Evolutionary conservation across 2,888 invertebrate species (phyloP).

Genomic region (Sipunculus nudus): DNA sequence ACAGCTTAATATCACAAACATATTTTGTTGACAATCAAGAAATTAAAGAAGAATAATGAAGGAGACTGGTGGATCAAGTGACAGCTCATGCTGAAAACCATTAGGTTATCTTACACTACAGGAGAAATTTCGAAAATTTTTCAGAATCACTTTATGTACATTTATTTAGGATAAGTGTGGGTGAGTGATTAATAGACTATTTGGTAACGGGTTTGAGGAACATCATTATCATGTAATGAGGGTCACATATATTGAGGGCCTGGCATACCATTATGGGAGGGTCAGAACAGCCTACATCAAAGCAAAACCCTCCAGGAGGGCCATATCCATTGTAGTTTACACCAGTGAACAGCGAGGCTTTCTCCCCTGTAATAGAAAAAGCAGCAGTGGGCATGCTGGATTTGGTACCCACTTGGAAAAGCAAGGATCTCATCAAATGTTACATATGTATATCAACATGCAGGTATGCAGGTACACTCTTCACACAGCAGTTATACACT

Average conservation of each 20-base stretch:
- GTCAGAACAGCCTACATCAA: slow-evolving; percentile 81
- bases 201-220: no score
- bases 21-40: no score
- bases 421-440: no score
- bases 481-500: no score
- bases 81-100: no score
- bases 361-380: slow-evolving; percentile 55
- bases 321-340: slow-evolving; percentile 70
- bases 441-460: no score
- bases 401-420: no score
- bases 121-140: background rate
- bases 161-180: background rate
- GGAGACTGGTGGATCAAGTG: no score
- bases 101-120: background rate
- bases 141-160: background rate
- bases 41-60: no score
- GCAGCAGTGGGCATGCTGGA: background rate
- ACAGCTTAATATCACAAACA: no score
- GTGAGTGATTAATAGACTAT: no score
- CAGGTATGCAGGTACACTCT: background rate
- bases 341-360: slow-evolving; percentile 78
- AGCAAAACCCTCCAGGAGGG: slow-evolving; percentile 88
- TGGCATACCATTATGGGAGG: slow-evolving; percentile 75
- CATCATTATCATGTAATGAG: no score
- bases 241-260: background rate